Evolutionary conservation across 2,113 vertebrate species (phyloP).

Genomic region (Cyanocitta stelleri): DNA sequence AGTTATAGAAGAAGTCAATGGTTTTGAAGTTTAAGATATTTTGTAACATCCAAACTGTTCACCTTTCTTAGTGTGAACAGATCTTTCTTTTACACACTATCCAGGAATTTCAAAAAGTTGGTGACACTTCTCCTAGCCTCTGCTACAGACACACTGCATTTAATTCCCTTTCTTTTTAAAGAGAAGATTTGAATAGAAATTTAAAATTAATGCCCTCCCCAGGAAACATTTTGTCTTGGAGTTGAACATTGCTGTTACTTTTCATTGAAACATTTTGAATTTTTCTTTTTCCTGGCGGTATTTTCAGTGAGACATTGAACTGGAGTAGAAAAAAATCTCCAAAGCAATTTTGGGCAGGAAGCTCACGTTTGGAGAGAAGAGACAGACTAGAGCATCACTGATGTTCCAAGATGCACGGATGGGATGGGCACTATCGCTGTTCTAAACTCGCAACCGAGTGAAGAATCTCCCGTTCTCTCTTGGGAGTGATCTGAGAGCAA

Average conservation of each 20-base stretch:
- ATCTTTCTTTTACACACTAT: neutral
- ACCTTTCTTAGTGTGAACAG: neutral
- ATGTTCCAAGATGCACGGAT: accelerated
- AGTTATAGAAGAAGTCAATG: neutral
- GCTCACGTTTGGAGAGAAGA: neutral
- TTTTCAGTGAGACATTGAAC: neutral
- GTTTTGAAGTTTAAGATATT: neutral
- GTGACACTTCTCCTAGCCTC: neutral
- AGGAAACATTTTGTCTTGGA: neutral
- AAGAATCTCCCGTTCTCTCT: neutral
- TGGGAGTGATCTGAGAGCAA: neutral
- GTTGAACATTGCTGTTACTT: neutral
- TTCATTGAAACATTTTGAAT: too few relatives aligned
- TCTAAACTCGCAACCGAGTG: neutral
- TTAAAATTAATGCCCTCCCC: neutral
- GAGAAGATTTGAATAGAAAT: accelerated
- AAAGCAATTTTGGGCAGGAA: neutral
- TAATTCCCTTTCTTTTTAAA: neutral
- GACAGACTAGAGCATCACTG: neutral
- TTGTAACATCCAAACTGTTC: neutral
- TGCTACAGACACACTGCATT: neutral
- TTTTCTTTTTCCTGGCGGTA: neutral
- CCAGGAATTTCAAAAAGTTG: neutral
- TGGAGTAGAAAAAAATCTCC: neutral
- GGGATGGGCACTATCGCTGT: accelerated